phyloP scores from a whole-genome alignment of 2,888 invertebrate genomes.

The Stenichneumon culpator region DNA sequence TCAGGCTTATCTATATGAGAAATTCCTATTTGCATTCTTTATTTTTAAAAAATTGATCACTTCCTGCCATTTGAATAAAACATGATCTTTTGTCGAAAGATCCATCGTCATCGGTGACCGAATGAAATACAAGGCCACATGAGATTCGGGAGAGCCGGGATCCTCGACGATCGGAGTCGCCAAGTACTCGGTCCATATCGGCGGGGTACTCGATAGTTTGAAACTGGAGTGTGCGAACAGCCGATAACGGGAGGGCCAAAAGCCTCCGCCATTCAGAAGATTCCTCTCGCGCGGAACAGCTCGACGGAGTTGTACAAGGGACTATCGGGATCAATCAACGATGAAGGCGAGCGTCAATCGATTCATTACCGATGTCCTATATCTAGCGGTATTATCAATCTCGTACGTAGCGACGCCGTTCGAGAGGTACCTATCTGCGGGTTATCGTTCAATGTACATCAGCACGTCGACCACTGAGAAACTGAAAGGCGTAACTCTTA shows the following conservation, averaged over 20 bases:
- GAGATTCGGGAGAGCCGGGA: not conserved
- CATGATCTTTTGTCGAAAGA: not conserved
- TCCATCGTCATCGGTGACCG: not conserved
- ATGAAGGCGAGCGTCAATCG: conserved; percentile 27
- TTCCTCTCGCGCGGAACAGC: conserved; percentile 9
- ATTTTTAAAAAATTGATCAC: too few species aligned
- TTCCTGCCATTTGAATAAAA: too few species aligned
- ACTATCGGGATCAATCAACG: conserved; percentile 34
- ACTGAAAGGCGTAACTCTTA: too few species aligned
- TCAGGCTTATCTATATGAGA: not conserved
- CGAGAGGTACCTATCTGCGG: conserved; percentile 8
- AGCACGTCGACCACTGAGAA: too few species aligned
- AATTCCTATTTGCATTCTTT: too few species aligned
- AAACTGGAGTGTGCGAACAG: conserved; percentile 36
- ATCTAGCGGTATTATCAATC: conserved; percentile 16
- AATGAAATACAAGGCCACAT: conserved; percentile 7
- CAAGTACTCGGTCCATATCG: conserved; percentile 16
- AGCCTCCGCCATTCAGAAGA: conserved; percentile 8
- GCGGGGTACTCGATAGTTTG: conserved; percentile 31
- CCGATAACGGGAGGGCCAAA: conserved; percentile 12
- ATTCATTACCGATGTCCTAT: conserved; percentile 34
- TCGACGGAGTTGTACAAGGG: conserved; percentile 7
- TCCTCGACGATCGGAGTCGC: conserved; percentile 34
- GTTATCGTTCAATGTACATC: conserved; percentile 26
- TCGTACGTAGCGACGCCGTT: conserved; percentile 24